Percentiles rank a stretch among this genome's conserved stretches.
phyloP scores from a whole-genome alignment of 2,113 vertebrate genomes.

The Mirza zaza region DNA sequence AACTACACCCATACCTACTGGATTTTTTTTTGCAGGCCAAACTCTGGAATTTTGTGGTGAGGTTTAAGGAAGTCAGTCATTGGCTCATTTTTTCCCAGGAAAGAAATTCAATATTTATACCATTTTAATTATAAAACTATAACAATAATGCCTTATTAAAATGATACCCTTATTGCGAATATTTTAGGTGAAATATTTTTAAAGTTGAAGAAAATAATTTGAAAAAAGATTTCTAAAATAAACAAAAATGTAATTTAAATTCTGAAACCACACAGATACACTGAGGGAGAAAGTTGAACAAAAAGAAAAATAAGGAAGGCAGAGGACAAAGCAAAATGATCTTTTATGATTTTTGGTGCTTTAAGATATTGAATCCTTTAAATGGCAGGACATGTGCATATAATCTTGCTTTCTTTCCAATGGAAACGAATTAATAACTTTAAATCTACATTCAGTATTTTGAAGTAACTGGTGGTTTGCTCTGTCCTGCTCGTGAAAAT shows the following conservation, averaged over 20 bases:
- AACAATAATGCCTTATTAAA: neutral
- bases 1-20: neutral
- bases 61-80: conserved; percentile 3
- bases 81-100: neutral
- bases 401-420: neutral
- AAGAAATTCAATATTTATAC: neutral
- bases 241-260: conserved; percentile 33
- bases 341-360: neutral
- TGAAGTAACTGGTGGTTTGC: neutral
- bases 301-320: conserved; percentile 7
- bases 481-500: conserved; percentile 6
- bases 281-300: neutral
- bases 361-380: neutral
- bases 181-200: neutral
- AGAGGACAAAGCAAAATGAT: conserved; percentile 22
- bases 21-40: conserved; percentile 22
- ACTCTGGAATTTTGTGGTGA: neutral
- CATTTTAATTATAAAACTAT: conserved; percentile 29
- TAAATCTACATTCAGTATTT: neutral
- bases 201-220: neutral
- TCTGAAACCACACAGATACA: neutral
- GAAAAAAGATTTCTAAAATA: neutral
- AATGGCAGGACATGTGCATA: neutral
- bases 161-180: neutral
- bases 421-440: neutral